Evolutionary conservation across 2,113 vertebrate genomes (phyloP).

Genomic region (Clarias gariepinus): DNA sequence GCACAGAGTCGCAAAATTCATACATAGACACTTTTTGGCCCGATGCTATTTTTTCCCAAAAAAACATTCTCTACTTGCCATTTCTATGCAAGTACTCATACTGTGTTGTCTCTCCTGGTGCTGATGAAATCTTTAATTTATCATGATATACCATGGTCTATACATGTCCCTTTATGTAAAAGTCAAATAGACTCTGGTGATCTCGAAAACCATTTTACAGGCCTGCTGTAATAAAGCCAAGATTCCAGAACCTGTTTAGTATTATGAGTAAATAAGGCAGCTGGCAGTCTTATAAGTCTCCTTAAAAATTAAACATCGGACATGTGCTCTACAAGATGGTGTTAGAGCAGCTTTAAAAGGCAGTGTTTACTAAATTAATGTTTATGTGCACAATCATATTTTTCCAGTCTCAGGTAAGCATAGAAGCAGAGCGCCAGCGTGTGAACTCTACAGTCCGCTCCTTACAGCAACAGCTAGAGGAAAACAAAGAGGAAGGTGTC

Average conservation of each 20-base stretch:
- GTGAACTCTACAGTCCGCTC: conserved; percentile 78
- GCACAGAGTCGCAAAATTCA: no score
- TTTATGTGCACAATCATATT: neutral
- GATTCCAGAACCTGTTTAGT: neutral
- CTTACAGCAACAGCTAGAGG: conserved; percentile 87
- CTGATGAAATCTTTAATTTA: no score
- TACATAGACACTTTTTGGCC: no score
- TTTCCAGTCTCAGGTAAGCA: conserved; percentile 76
- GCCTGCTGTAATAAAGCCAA: no score
- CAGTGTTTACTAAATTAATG: neutral
- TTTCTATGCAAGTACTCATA: no score
- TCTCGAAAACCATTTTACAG: no score
- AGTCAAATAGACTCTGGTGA: no score
- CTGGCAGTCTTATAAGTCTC: neutral
- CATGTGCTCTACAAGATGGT: neutral
- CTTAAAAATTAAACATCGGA: neutral
- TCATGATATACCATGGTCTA: no score
- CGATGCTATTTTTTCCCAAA: no score
- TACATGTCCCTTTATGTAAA: no score
- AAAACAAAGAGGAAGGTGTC: conserved; percentile 83
- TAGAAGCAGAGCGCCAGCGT: conserved; percentile 85
- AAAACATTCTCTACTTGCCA: no score
- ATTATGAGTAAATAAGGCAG: neutral
- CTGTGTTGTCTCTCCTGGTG: no score
- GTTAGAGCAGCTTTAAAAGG: neutral